phyloP scores from a whole-genome alignment of 2,888 invertebrate genomes.

The Candidula unifasciata region DNA sequence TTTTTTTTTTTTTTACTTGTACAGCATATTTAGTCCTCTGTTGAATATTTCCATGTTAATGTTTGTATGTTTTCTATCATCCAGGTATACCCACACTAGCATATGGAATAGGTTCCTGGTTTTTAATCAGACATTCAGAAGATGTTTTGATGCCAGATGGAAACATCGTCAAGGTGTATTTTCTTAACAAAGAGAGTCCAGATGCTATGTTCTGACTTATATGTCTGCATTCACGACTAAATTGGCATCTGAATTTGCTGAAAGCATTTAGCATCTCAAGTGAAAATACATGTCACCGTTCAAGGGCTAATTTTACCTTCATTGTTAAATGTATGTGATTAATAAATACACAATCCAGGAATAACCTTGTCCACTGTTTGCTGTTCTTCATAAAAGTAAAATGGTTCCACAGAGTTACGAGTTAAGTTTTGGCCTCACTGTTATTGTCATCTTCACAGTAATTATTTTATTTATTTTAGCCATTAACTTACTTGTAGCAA shows the following conservation, averaged over 20 bases:
- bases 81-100: conserved; percentile 92
- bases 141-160: conserved; percentile 85
- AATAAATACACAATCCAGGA: not conserved
- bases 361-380: not conserved
- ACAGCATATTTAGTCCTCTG: not conserved
- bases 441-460: conserved; percentile 53
- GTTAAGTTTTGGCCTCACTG: conserved; percentile 52
- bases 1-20: too few relatives aligned
- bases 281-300: not conserved
- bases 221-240: not conserved
- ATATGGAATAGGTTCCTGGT: conserved; percentile 92
- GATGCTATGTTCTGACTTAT: conserved; percentile 55
- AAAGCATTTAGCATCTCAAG: too few relatives aligned
- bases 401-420: conserved; percentile 59
- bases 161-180: conserved; percentile 87
- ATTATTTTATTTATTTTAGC: conserved; percentile 53
- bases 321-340: not conserved
- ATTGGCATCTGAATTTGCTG: not conserved
- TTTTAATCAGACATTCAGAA: conserved; percentile 88
- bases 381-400: not conserved
- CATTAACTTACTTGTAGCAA: conserved; percentile 44
- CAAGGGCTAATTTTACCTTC: not conserved
- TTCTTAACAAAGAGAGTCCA: conserved; percentile 89
- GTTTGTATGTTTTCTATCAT: not conserved
- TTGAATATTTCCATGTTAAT: too few relatives aligned